Evolutionary conservation across 2,888 invertebrate genomes (phyloP), one percentile per base, ranked within the genome.

Genomic region (Hirtodrosophila cameraria): DNA sequence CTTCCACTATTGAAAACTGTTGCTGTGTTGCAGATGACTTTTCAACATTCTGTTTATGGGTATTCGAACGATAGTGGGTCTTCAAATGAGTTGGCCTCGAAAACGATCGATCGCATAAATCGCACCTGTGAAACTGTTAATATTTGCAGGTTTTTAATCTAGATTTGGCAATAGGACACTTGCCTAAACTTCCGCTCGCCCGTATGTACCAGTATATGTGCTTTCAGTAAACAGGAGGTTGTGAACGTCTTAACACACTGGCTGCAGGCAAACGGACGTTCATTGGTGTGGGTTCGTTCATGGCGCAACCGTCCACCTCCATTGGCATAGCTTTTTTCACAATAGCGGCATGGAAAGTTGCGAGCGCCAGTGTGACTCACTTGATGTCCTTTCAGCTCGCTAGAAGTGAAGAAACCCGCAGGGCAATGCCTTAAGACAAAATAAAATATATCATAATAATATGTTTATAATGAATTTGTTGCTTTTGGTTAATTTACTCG

Each of bases 31-130:
- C 8, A 15, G 38, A 36, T 1, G 64, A 57, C 28, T 66, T 87
- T 20, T 87, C 87, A n/a, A 79, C 62, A 28, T 85, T 88, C 43
- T 89, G 90, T 30, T 89, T 89, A 64, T 90, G 90, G 4, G 88
- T 88, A 45, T 89, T 83, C 1, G 90, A 90, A 8, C 88, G 79
- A 45, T 75, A 81, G 62, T 90, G 90, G 16, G 90, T 90, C 31
- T 89, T 87, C 6, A 90, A 53, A 28, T 90, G 90, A 54, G 89
- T 90, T 41, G 78, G 85, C 2, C 90, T 86, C 5, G 89, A 88
- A 57, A 90, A 90, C 0, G 90, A 89, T n/a, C 90, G 89, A 46
- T 88, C 86, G 42, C 90, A 90, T 27, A 88, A 62, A 31, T 81
- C 77, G 62, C 90, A 90, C 45, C 90, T 90, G 45, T 6, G n/a